phyloP scores from a whole-genome alignment of 2,113 vertebrate genomes.

The Tichodroma muraria region DNA sequence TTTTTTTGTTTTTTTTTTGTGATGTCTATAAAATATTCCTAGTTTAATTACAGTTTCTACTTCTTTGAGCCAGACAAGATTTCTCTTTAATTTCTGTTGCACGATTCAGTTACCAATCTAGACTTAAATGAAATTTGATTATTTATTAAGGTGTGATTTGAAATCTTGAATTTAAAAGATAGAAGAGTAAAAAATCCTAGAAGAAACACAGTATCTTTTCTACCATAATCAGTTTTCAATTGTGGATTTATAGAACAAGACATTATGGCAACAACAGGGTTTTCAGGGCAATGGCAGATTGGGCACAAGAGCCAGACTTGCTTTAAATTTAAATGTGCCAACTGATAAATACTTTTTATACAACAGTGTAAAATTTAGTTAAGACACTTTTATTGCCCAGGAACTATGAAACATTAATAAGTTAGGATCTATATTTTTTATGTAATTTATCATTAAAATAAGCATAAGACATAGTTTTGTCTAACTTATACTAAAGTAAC shows the following conservation, averaged over 20 bases:
- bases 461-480: background rate
- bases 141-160: background rate
- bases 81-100: background rate
- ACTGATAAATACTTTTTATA: slow-evolving; percentile 2
- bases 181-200: background rate
- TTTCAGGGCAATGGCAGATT: background rate
- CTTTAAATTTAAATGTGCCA: slow-evolving; percentile 47
- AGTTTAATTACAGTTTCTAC: background rate
- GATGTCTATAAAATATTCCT: background rate
- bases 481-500: background rate
- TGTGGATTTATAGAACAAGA: slow-evolving; percentile 38
- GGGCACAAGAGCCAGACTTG: background rate
- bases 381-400: slow-evolving; percentile 30
- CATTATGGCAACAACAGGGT: background rate
- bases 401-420: background rate
- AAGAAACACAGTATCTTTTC: background rate
- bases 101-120: background rate
- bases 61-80: background rate
- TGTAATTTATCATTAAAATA: slow-evolving; percentile 38
- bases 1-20: background rate
- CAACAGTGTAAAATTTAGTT: slow-evolving; percentile 41
- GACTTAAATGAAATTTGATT: background rate
- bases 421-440: slow-evolving; percentile 44
- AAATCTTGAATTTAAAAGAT: slow-evolving; percentile 19
- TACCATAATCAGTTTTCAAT: slow-evolving; percentile 20